Evolutionary conservation across 2,888 invertebrate genomes (phyloP).

Genomic region (Girardia tigrina): DNA sequence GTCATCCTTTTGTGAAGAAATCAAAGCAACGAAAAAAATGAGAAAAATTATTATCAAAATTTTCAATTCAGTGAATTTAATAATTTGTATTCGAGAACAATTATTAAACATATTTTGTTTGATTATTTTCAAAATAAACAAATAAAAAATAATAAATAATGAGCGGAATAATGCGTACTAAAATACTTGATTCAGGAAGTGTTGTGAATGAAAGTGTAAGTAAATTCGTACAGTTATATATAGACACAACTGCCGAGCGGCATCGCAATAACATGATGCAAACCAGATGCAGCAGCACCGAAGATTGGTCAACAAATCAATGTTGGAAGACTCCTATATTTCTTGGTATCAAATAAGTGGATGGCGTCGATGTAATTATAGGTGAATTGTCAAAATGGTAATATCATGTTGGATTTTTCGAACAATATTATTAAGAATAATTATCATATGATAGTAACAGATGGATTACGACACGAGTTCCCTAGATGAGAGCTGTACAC

Average conservation of each 20-base stretch:
- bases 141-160: background rate
- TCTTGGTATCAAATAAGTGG: background rate
- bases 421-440: background rate
- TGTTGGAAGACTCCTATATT: background rate
- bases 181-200: constrained; percentile 9
- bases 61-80: background rate
- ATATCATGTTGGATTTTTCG: constrained; percentile 1
- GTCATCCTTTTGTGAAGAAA: background rate
- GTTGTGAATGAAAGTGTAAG: background rate
- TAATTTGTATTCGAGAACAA: background rate
- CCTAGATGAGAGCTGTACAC: background rate
- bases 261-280: too few relatives aligned
- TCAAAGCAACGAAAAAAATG: background rate
- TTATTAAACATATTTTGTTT: background rate
- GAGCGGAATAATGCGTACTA: background rate
- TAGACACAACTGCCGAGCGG: constrained; percentile 4
- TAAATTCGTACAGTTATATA: background rate
- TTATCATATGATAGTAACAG: background rate
- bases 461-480: background rate
- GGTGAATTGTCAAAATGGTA: background rate
- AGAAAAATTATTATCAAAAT: background rate
- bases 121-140: background rate
- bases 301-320: constrained; percentile 23
- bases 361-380: constrained; percentile 18
- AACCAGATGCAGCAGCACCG: constrained; percentile 16